phyloP scores from a whole-genome alignment of 1,140 invertebrate species.

The Monomorium pharaonis region DNA sequence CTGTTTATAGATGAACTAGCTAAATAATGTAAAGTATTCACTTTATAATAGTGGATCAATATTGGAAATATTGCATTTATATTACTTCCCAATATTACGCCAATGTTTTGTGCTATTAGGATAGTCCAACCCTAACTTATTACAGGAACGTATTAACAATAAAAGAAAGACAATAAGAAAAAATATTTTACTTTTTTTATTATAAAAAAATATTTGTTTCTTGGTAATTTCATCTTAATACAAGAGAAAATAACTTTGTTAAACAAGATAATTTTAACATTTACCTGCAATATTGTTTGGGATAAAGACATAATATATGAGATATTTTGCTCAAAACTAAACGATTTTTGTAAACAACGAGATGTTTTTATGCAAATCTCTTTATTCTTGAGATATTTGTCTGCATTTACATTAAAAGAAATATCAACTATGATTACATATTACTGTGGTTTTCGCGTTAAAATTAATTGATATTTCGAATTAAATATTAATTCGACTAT shows the following conservation, averaged over 20 bases:
- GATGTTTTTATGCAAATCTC: not conserved
- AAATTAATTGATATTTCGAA: not conserved
- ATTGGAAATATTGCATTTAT: too few relatives aligned
- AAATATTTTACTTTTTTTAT: not conserved
- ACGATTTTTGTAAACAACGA: not conserved
- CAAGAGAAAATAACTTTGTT: not conserved
- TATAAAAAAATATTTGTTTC: not conserved
- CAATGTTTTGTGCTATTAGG: too few relatives aligned
- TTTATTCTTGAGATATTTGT: not conserved
- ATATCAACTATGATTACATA: not conserved
- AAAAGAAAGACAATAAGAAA: not conserved
- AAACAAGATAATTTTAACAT: not conserved
- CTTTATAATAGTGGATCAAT: too few relatives aligned
- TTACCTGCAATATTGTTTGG: not conserved
- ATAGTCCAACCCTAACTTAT: too few relatives aligned
- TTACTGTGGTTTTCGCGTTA: not conserved
- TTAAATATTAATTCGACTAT: not conserved
- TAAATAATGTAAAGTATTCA: too few relatives aligned
- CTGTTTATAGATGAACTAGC: too few relatives aligned
- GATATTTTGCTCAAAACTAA: not conserved
- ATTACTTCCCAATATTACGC: too few relatives aligned
- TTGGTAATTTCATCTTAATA: not conserved
- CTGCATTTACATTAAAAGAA: not conserved
- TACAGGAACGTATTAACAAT: not conserved
- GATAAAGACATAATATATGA: not conserved